Evolutionary conservation across 2,113 vertebrate genomes (phyloP).

Genomic region (Misgurnus anguillicaudatus): DNA sequence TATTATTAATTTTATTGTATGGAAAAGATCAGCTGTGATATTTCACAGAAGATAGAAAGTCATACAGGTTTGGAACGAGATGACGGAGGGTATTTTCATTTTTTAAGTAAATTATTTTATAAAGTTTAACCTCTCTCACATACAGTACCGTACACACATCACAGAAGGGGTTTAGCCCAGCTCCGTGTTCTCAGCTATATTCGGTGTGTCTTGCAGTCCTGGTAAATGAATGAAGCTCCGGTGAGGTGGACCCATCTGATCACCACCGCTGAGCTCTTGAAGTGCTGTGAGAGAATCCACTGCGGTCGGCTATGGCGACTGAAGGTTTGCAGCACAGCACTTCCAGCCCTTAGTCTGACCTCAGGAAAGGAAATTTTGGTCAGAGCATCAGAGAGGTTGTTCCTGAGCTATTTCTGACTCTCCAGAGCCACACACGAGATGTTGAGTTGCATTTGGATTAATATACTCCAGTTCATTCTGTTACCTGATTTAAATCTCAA

Average conservation of each 20-base stretch:
- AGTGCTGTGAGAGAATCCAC: constrained; percentile 74
- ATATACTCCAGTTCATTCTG: no score
- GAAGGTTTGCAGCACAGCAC: constrained; percentile 77
- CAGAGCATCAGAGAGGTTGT: constrained; percentile 78
- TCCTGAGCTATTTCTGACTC: constrained; percentile 78
- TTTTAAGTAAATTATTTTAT: no score
- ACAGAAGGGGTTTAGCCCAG: background rate
- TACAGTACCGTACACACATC: no score
- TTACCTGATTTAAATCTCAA: no score
- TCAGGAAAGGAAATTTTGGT: constrained; percentile 85
- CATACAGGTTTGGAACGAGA: no score
- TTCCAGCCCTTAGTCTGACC: constrained; percentile 74
- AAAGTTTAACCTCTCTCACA: no score
- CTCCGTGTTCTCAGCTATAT: constrained; percentile 23
- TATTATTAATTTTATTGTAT: no score
- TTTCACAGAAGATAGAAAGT: no score
- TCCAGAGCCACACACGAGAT: constrained; percentile 79
- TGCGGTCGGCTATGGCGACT: constrained; percentile 79
- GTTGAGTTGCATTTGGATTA: no score
- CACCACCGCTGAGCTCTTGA: constrained; percentile 74
- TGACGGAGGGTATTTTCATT: no score
- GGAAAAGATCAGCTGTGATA: no score
- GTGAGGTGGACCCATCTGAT: constrained; percentile 70
- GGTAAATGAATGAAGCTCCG: constrained; percentile 16
- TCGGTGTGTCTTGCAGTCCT: constrained; percentile 24